Base-by-base conservation (phyloP, 2,113 vertebrate genomes). In the Sorex fumeus region DNA sequence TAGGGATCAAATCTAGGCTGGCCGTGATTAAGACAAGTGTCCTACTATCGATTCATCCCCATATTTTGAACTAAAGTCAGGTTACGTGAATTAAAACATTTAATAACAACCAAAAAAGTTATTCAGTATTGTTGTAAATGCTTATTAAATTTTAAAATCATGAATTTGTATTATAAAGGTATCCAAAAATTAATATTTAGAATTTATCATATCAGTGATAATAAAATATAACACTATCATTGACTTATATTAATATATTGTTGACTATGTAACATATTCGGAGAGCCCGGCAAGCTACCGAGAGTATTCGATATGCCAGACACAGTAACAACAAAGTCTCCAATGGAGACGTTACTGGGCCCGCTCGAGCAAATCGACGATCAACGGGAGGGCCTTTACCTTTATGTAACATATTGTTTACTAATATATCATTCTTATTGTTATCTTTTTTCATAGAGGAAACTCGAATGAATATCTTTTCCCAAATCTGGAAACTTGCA, bases 1-100 rank as follows among this genome's bases (percentile, higher is more conserved):
- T 60, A 60, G 57, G 57, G 57, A 23, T 23, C 57, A 60, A 60
- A 23, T 23, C 57, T 23, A 60, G 18, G 57, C 6, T 60, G 57
- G 57, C 6, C 57, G 18, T 60, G 19, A 21, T 60, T 23, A 60
- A 60, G 57, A 23, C 21, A 60, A 60, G 18, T 21, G 18, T 19
- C 21, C 57, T 60, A 60, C 57, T 60, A 8, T 19, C 57, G 23
- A 9, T 60, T 60, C 57, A 60, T 4, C 19, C 57, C 8, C 19
- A 57, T 60, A 60, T 60, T 87, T 91, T 95, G 77, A 91, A 85
- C 76, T 93, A 76, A 95, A 95, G 32, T 18, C 19, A 32, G 9
- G 60, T 45, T 69, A 57, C 0, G 30, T 79, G 85, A 60, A 60
- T 60, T 23, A 60, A 23, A 8, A 77, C 16, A 27, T 71, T 77